Conservation (phyloP, 35 echinoderm and acorn worm genomes). For the Patiria miniata region DNA sequence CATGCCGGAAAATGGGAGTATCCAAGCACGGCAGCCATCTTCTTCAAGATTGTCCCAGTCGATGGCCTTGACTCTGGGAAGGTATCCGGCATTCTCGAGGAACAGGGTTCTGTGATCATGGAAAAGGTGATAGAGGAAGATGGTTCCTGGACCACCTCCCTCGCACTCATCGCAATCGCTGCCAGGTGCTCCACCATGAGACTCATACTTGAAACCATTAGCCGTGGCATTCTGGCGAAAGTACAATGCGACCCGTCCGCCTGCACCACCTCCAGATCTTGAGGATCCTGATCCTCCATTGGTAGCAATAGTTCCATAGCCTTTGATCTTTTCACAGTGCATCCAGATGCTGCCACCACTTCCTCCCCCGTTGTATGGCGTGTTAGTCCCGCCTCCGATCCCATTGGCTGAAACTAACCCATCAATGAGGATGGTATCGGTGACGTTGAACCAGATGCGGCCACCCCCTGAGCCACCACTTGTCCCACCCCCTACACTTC, state of each 20-base stretch:
- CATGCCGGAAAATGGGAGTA: conserved; percentile 71
- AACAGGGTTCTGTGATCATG: conserved; percentile 81
- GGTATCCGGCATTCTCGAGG: conserved; percentile 69
- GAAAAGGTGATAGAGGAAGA: conserved; percentile 82
- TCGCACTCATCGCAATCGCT: conserved; percentile 63
- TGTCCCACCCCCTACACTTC: conserved; percentile 81
- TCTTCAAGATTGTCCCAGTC: conserved; percentile 84
- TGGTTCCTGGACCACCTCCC: conserved; percentile 85
- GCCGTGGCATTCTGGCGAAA: conserved; percentile 75
- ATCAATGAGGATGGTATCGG: conserved; percentile 83
- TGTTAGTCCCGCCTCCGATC: background rate
- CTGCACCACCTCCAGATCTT: conserved; percentile 79
- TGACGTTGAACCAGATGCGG: conserved; percentile 94
- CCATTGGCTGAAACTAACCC: conserved; percentile 84
- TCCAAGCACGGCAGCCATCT: conserved; percentile 90
- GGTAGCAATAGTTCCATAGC: conserved; percentile 75
- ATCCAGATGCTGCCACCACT: conserved; percentile 97
- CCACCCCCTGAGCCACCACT: conserved; percentile 83
- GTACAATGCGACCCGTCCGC: conserved; percentile 73
- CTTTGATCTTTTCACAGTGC: conserved; percentile 85
- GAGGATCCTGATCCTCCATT: conserved; percentile 73
- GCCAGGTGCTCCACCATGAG: conserved; percentile 72
- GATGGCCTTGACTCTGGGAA: conserved; percentile 67
- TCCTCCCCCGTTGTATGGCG: conserved; percentile 57
- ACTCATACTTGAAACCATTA: conserved; percentile 82